Percentiles rank a stretch among this genome's conserved stretches.
phyloP scores from a whole-genome alignment of 2,797 vertebrate species.

The Pseudochaenichthys georgianus region DNA sequence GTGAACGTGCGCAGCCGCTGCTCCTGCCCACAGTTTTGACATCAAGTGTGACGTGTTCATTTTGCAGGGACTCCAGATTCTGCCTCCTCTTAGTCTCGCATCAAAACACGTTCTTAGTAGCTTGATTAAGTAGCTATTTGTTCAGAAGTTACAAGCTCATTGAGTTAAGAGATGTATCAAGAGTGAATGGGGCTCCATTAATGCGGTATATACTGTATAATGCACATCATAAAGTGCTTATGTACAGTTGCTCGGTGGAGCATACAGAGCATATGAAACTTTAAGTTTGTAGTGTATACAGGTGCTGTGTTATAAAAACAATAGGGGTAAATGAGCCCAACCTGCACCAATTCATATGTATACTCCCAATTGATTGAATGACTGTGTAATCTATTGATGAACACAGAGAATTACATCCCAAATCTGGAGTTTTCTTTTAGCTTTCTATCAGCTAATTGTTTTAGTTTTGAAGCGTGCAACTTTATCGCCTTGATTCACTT shows the following conservation, averaged over 20 bases:
- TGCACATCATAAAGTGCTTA: background rate
- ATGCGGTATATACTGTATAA: background rate
- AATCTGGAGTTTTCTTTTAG: background rate
- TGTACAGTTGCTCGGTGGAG: background rate
- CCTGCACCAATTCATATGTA: slow-evolving; percentile 4
- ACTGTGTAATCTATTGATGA: background rate
- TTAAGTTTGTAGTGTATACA: background rate
- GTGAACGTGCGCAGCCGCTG: slow-evolving; percentile 47
- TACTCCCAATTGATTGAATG: background rate
- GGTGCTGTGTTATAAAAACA: background rate
- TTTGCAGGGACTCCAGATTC: slow-evolving; percentile 16
- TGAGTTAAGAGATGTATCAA: slow-evolving; percentile 6
- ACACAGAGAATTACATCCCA: background rate
- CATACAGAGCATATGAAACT: background rate
- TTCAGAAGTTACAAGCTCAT: slow-evolving; percentile 5
- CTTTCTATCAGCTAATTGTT: background rate
- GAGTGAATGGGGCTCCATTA: background rate
- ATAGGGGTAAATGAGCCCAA: background rate
- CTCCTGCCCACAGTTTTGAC: slow-evolving; percentile 24
- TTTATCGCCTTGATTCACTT: background rate
- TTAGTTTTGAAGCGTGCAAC: background rate
- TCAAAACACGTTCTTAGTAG: slow-evolving; percentile 28
- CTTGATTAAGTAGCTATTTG: background rate
- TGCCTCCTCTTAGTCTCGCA: slow-evolving; percentile 25
- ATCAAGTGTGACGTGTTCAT: slow-evolving; percentile 25